Percentiles rank a stretch among this genome's conserved stretches.
Evolutionary conservation across 2,797 vertebrate species (phyloP).

Genomic region (Liasis olivaceus): DNA sequence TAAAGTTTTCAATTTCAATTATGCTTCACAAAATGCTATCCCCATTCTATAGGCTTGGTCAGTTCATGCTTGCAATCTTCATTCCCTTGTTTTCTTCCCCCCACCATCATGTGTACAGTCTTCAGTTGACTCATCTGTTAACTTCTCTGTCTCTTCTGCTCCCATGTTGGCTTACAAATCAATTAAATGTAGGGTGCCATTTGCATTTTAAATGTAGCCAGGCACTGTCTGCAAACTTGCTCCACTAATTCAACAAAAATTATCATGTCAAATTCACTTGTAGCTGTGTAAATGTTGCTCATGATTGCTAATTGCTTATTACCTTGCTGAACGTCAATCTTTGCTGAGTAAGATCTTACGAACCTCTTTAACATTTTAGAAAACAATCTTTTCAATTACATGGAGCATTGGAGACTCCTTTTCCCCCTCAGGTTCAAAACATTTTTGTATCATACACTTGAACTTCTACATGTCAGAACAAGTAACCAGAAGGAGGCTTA

Average conservation of each 20-base stretch:
- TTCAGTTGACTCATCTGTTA: neutral
- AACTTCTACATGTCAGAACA: constrained; percentile 39
- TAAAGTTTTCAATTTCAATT: neutral
- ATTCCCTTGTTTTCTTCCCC: neutral
- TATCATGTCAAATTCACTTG: neutral
- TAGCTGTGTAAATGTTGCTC: constrained; percentile 4
- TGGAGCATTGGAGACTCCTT: neutral
- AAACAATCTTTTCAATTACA: neutral
- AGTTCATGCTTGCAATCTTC: no score
- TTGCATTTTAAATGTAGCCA: neutral
- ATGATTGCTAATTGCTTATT: neutral
- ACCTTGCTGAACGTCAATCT: neutral
- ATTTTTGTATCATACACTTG: constrained; percentile 39
- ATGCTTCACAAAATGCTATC: neutral
- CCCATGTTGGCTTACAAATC: neutral
- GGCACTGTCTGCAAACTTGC: neutral
- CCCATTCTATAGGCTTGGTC: neutral
- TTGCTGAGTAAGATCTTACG: constrained; percentile 2
- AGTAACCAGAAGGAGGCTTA: constrained; percentile 31
- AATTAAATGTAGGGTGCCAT: neutral
- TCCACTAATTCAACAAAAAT: neutral
- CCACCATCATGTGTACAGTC: neutral
- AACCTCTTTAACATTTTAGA: neutral
- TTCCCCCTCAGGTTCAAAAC: constrained; percentile 32
- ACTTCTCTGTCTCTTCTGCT: neutral